Conservation (phyloP, 2,888 invertebrate species). For the Erebia aethiops region DNA sequence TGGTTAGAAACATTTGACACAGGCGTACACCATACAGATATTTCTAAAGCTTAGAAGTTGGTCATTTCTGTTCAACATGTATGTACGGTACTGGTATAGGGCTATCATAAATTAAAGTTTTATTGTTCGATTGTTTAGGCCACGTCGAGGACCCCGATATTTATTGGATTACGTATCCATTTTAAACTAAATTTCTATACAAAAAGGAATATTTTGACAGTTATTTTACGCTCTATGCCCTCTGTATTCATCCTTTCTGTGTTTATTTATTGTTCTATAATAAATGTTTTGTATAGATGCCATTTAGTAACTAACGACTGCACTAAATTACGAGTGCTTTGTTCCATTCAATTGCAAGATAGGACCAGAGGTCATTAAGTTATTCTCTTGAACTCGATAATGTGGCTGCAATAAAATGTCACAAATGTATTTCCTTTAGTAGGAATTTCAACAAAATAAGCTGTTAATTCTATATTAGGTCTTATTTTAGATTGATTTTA, state of each 20-base stretch:
- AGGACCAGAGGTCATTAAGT: slow-evolving; percentile 6
- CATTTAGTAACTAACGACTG: slow-evolving; percentile 18
- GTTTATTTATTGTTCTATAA: slow-evolving; percentile 15
- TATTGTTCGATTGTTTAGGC: slow-evolving; percentile 38
- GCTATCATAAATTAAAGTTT: slow-evolving; percentile 40
- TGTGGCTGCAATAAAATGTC: neutral
- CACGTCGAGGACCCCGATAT: slow-evolving; percentile 34
- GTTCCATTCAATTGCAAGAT: slow-evolving; percentile 12
- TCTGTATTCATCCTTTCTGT: slow-evolving; percentile 8
- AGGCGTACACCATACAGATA: neutral
- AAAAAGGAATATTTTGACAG: slow-evolving; percentile 27
- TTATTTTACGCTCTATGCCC: slow-evolving; percentile 20
- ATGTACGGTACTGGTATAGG: slow-evolving; percentile 29
- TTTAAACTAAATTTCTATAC: slow-evolving; percentile 37
- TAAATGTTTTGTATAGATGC: slow-evolving; percentile 9
- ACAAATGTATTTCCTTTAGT: neutral
- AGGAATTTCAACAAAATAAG: neutral
- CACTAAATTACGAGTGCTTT: slow-evolving; percentile 16
- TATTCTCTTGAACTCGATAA: slow-evolving; percentile 5
- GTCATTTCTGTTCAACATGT: slow-evolving; percentile 4
- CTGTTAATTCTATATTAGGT: neutral
- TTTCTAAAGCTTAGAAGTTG: neutral
- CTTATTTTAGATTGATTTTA: neutral
- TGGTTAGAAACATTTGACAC: neutral
- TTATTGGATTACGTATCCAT: slow-evolving; percentile 29